A percentile compares a stretch with the other conserved stretches of the same genome.
These are phyloP conservation scores for Peromyscus maniculatus DNA, from an alignment of 2,113 vertebrate genomes.

Conservation along the genomic window DNA sequence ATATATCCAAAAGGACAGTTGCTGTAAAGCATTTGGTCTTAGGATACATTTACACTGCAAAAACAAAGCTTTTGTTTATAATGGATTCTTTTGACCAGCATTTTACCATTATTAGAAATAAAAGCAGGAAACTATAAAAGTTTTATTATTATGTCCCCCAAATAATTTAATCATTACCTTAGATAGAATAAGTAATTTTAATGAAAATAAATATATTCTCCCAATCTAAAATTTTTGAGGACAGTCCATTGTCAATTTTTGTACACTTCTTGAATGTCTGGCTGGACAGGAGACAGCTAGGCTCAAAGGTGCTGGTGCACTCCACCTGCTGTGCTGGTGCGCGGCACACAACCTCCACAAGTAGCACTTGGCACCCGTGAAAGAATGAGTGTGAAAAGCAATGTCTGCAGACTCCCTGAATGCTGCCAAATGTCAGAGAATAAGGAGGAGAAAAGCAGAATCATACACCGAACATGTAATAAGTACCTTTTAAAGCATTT, in stretches of 20 bases:
- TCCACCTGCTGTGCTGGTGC: neutral
- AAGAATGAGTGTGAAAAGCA: neutral
- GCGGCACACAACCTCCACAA: neutral
- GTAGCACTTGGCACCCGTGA: neutral
- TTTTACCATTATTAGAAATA: slow-evolving; percentile 44
- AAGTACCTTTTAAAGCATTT: neutral
- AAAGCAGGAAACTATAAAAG: slow-evolving; percentile 18
- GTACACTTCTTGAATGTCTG: neutral
- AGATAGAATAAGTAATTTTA: neutral
- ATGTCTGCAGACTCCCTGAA: neutral
- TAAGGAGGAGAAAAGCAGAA: neutral
- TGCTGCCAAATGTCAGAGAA: neutral
- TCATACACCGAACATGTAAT: neutral
- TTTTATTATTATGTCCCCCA: neutral
- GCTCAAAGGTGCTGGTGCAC: neutral
- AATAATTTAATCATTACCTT: slow-evolving; percentile 18
- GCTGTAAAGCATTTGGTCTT: neutral
- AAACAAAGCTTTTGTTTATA: neutral
- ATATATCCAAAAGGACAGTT: neutral
- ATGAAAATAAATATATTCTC: neutral
- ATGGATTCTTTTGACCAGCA: neutral
- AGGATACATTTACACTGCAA: neutral
- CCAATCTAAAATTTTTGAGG: neutral
- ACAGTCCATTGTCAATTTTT: neutral
- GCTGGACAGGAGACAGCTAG: neutral